Evolutionary conservation across 2,888 invertebrate species (phyloP), one percentile per base, ranked within the genome.

Genomic region (Phasia obesa): DNA sequence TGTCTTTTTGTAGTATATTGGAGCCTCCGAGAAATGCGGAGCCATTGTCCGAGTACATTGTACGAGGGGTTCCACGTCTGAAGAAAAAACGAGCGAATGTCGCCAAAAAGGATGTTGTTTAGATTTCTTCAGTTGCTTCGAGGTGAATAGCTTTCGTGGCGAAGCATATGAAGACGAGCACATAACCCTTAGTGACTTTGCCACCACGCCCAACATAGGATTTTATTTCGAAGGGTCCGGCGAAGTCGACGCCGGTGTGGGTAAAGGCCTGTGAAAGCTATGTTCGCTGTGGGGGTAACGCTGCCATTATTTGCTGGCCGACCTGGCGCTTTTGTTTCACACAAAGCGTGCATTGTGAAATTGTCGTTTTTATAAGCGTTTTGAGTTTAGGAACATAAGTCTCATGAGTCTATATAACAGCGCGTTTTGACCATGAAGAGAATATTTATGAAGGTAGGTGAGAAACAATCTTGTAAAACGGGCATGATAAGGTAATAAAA

Each of bases 111-210:
- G 44, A 23, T 13, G 27, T 25, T 9, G 42, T 49, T 2, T 35
- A 59, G 4, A 71, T 27, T 19, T 70, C 44, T 17, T 21, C 47
- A 4, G 47, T 44, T 5, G 44, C 44, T 27, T 69, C 69, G 2
- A 69, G 19, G 19, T 69, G 57, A 17, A 57, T 38, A 15, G 57
- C 69, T n/a, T 69, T 57, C n/a, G 69, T 70, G 2, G 69, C n/a
- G 9, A 70, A 70, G 13, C 57, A 65, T n/a, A 51, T 38, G 19
- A 65, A 65, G 11, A 51, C 49, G 7, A 27, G 47, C 13, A 51
- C 51, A 27, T 65, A 51, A 9, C 51, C 65, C 19, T 65, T 51
- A 19, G 65, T 65, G 6, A 51, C 13, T 11, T 51, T 51, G n/a
- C 47, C 47, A 11, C 47, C 62, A 3, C 62, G 62, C 0, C 62